Base-by-base conservation (phyloP, 2,888 invertebrate genomes). In the Nemoura dubitans region DNA sequence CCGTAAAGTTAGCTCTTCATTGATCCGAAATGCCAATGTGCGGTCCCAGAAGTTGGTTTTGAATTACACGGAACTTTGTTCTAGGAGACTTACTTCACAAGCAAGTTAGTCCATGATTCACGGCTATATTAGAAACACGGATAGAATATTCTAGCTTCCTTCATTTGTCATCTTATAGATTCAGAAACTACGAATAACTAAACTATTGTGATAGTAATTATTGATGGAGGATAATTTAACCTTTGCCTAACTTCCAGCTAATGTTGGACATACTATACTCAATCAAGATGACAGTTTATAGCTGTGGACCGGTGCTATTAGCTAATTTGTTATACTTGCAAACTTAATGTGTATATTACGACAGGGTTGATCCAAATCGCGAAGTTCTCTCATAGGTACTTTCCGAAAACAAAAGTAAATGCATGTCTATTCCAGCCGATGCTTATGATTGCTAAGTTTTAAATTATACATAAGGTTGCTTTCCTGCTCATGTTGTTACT, bases 151-250 rank as follows among this genome's bases (percentile, higher is more conserved):
- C 59, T 59, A 21, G 59, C 59, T 59, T 59, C 10, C 81, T 81
- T 81, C 81, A 81, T 81, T 81, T 81, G 81, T 81, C 81, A 81
- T 81, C 81, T 81, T 81, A 81, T 81, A 59, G 59, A 59, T 59
- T 59, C 59, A 14, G 59, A 59, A 59, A 59, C 59, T 59, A 59
- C 14, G 59, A 59, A 59, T 59, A 59, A 7, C 59, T 7, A 59
- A 36, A 59, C 59, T 59, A 59, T 10, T 59, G 59, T 59, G 59
- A 59, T 59, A 59, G 59, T 59, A 59, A 59, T 59, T 59, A 59
- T 59, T 59, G 59, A 59, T 59, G 59, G 59, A 59, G 59, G 59
- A 59, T 59, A 59, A 59, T 59, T 59, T 59, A 59, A 59, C 59
- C 59, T 59, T 59, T 59, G 21, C 59, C 21, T 21, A 59, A 59